phyloP scores from a whole-genome alignment of 2,797 vertebrate genomes.

The Cygnus olor region DNA sequence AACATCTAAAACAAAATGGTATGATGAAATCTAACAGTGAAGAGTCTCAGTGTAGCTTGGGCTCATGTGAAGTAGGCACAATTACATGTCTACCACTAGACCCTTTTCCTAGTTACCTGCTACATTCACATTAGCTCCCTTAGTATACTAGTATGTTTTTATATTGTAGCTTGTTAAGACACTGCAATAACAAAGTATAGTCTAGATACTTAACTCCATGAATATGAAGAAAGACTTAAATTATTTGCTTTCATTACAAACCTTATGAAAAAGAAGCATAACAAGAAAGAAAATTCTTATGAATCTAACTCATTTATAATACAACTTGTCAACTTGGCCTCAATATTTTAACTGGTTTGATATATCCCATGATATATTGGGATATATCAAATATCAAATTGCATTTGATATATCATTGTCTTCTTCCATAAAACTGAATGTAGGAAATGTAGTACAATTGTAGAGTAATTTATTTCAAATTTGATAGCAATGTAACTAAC shows the following conservation, averaged over 20 bases:
- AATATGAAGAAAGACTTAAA: background rate
- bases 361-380: background rate
- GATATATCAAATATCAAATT: too few species aligned
- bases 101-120: background rate
- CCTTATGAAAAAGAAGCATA: background rate
- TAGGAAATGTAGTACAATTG: background rate
- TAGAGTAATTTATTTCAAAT: background rate
- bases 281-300: background rate
- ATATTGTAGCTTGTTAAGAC: background rate
- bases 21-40: background rate
- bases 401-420: background rate
- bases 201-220: background rate
- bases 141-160: background rate
- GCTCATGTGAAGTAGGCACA: background rate
- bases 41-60: background rate
- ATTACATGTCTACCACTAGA: accelerated
- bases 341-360: background rate
- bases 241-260: background rate
- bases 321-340: background rate
- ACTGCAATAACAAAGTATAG: background rate
- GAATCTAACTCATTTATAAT: background rate
- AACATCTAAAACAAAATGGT: background rate
- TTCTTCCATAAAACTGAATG: background rate
- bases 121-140: background rate
- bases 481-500: background rate